A percentile compares a stretch with the other conserved stretches of the same genome.
phyloP scores from a whole-genome alignment of 2,113 vertebrate genomes.

The Ginglymostoma cirratum region DNA sequence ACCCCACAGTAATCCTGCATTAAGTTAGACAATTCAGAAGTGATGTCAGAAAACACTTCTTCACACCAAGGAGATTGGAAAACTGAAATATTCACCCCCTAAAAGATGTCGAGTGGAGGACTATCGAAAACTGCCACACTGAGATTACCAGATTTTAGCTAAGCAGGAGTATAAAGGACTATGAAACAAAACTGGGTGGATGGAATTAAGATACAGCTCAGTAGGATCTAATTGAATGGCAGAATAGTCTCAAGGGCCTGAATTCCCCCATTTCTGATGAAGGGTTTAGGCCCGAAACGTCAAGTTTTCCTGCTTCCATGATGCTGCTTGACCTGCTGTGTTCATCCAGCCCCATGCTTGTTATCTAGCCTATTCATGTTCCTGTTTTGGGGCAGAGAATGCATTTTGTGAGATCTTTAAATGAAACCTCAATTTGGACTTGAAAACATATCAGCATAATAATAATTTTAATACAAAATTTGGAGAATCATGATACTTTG shows the following conservation, averaged over 20 bases:
- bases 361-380: background rate
- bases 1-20: background rate
- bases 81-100: background rate
- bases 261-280: no score
- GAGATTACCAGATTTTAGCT: background rate
- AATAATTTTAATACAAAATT: background rate
- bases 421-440: background rate
- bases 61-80: background rate
- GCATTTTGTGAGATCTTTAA: background rate
- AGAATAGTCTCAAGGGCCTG: background rate
- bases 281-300: no score
- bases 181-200: background rate
- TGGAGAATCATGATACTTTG: background rate
- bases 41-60: background rate
- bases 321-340: no score
- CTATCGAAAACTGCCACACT: background rate
- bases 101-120: background rate
- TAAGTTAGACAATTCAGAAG: background rate
- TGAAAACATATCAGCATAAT: background rate
- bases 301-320: no score
- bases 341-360: no score
- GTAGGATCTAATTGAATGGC: background rate
- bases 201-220: background rate
- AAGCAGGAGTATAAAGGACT: background rate
- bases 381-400: background rate